Base-by-base conservation (phyloP, 2,888 invertebrate genomes). In the Drosophila paranaensis region DNA sequence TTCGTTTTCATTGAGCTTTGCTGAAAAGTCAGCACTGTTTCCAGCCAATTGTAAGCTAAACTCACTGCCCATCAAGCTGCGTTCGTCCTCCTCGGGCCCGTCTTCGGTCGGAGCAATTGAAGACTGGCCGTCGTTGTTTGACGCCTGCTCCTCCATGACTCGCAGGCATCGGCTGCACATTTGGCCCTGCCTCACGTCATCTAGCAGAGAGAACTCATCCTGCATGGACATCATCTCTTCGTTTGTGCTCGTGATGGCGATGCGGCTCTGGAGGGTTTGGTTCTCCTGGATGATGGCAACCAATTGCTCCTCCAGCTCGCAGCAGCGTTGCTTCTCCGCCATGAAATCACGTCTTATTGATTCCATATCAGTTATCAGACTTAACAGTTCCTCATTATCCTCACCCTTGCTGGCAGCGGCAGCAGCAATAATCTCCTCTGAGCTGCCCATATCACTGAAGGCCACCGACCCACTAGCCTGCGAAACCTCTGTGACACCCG, bases 171-270 rank as follows among this genome's bases (percentile, higher is more conserved):
- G 95, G 84, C 96, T 95, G 92, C 97, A 97, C 88, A 97, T 94
- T 90, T 96, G 96, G 13, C 97, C 97, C 94, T 96, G 96, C 96
- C 97, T 95, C 81, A 97, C 96, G 96, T 97, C 97, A 91, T 97
- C 97, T 81, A 97, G 94, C 77, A 96, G 96, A 61, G 95, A 95
- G 87, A 97, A 95, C 92, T 97, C 97, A 88, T 97, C 97, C 82
- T 97, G 97, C 83, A 92, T 91, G 55, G 92, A 92, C 91, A 96
- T 96, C 91, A 96, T 95, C 89, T 96, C 96, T 80, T 96, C 95
- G 58, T 96, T 96, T 90, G 94, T 94, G 83, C 90, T 91, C 9
- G 81, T 90, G 85, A 93, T 92, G 70, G 89, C 91, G 67, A 92
- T 79, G 48, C 92, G 92, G 64, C 88, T 87, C 79, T 93, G 93